phyloP scores from a whole-genome alignment of 2,797 vertebrate genomes.

The Huso huso region DNA sequence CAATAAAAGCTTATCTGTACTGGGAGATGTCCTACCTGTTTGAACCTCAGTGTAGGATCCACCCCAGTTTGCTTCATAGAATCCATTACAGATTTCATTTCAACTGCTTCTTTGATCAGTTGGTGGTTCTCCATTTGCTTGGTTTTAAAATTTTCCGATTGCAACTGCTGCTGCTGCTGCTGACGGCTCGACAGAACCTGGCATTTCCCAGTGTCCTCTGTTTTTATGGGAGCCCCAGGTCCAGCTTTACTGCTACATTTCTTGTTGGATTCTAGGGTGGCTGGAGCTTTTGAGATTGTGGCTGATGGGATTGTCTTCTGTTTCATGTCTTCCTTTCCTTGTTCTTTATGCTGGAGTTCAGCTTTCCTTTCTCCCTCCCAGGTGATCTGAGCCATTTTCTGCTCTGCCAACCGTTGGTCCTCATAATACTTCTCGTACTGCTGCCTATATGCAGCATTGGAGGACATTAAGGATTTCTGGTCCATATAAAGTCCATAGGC shows the following conservation, averaged over 20 bases:
- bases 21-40: conserved; percentile 78
- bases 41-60: conserved; percentile 93
- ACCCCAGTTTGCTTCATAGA: conserved; percentile 90
- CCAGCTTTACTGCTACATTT: conserved; percentile 74
- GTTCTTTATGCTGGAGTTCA: conserved; percentile 60
- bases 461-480: conserved; percentile 86
- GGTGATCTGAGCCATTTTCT: conserved; percentile 66
- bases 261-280: conserved; percentile 70
- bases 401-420: conserved; percentile 75
- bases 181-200: conserved; percentile 68
- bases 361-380: conserved; percentile 62
- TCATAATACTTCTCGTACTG: conserved; percentile 83
- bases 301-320: conserved; percentile 66
- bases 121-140: conserved; percentile 85
- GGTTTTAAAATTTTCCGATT: conserved; percentile 65
- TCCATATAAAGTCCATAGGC: conserved; percentile 92
- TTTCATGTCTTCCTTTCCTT: conserved; percentile 72
- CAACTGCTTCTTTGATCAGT: conserved; percentile 86
- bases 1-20: too few species aligned
- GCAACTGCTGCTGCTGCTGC: conserved; percentile 71
- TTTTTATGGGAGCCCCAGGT: conserved; percentile 63
- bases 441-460: conserved; percentile 71
- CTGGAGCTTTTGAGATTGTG: conserved; percentile 78
- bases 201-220: conserved; percentile 73
- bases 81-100: conserved; percentile 91